Evolutionary conservation across 2,888 invertebrate species (phyloP).

Genomic region (Volucella bombylans): DNA sequence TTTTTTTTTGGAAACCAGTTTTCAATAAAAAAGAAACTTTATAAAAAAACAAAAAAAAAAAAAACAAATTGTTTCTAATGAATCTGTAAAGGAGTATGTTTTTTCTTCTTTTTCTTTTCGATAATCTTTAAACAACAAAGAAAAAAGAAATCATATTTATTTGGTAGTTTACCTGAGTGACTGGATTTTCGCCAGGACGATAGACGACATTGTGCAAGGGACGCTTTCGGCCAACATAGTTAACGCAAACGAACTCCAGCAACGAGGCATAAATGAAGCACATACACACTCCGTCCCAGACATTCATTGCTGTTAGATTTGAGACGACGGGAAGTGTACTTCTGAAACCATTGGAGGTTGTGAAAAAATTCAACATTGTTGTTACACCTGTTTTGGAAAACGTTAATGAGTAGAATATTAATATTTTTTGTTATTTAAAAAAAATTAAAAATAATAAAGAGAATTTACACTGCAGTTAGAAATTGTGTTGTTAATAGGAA

Average conservation of each 20-base stretch:
- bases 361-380: conserved; percentile 99
- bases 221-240: conserved; percentile 95
- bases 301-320: conserved; percentile 97
- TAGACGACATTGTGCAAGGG: conserved; percentile 95
- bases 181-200: conserved; percentile 94
- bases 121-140: conserved; percentile 12
- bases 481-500: no score
- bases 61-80: conserved; percentile 46
- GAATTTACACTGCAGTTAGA: no score
- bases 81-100: conserved; percentile 67
- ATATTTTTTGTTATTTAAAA: background rate
- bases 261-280: conserved; percentile 97
- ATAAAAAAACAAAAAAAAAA: conserved; percentile 5
- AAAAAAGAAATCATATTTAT: conserved; percentile 6
- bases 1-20: conserved; percentile 4
- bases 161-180: conserved; percentile 88
- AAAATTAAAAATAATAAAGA: no score
- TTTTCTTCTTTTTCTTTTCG: conserved; percentile 43
- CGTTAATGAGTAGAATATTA: background rate
- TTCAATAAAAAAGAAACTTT: conserved; percentile 23
- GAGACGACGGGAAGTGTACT: conserved; percentile 96
- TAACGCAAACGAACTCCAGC: conserved; percentile 96
- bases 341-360: conserved; percentile 95
- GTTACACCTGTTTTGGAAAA: conserved; percentile 89
- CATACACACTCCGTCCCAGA: conserved; percentile 98